Evolutionary conservation across 2,113 vertebrate species (phyloP), one percentile per base, ranked within the genome.

Genomic region (Heliornis fulica): DNA sequence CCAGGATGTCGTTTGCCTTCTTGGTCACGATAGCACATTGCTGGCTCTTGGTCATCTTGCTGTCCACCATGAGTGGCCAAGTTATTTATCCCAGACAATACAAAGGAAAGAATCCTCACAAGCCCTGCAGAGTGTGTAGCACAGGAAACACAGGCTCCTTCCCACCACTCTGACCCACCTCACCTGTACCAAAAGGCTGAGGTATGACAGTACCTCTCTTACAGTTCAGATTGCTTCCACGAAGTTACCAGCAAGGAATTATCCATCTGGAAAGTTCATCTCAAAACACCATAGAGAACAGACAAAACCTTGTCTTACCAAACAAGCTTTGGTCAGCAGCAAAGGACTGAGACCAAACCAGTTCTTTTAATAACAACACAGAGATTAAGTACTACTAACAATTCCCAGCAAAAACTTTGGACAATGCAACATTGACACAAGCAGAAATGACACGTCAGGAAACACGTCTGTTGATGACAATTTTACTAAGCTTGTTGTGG

Each of bases 41-140:
- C n/a, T n/a, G n/a, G n/a, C n/a, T n/a, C n/a, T n/a, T n/a, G n/a
- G n/a, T n/a, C n/a, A n/a, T n/a, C n/a, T n/a, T n/a, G n/a, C n/a
- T n/a, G n/a, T n/a, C n/a, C n/a, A n/a, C n/a, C n/a, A n/a, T 16
- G 5, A 46, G 17, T 7, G 1, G 11, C 10, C 19, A 60, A 76
- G 41, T 25, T 36, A 57, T 28, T 45, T 53, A 15, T 22, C 20
- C 15, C 13, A 36, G 36, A 54, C 45, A 80, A 54, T 5, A 51
- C 13, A 7, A 83, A 20, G 13, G 19, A 54, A 38, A 61, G n/a
- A 80, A 50, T 28, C 45, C 13, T 74, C 56, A 41, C 17, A 34
- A 60, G 7, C 31, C 38, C 10, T 13, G 2, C 15, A 21, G 4
- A 59, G 5, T 4, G 23, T 6, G 32, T 1, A 3, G 8, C n/a